These are phyloP conservation scores for Pheucticus melanocephalus DNA, from an alignment of 2,113 vertebrate genomes.

Conservation along the genomic window DNA sequence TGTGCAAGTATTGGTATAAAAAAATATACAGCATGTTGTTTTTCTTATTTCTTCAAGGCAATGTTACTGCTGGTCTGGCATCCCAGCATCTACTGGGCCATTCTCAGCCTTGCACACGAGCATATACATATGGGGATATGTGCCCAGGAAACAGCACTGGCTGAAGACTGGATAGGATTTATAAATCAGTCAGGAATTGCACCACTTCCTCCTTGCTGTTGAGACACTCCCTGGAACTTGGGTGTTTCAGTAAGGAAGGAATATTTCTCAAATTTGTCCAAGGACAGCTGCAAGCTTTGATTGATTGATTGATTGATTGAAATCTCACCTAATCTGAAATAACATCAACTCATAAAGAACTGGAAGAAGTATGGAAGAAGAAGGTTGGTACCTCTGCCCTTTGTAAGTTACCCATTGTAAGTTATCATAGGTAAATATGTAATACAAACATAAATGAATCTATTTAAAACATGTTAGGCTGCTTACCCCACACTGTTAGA, in stretches of 20 bases:
- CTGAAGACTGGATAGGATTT: background rate
- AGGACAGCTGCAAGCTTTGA: background rate
- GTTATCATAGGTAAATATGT: background rate
- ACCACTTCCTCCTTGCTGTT: background rate
- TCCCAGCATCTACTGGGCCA: background rate
- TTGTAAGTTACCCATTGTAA: background rate
- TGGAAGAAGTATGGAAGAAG: background rate
- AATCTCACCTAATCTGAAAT: background rate
- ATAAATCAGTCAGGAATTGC: background rate
- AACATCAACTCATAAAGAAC: background rate
- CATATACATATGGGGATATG: fast-evolving
- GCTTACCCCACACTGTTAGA: background rate
- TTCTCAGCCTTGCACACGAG: background rate
- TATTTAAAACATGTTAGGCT: background rate
- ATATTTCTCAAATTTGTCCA: background rate
- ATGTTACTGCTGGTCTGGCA: background rate
- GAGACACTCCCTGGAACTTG: background rate
- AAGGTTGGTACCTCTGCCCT: background rate
- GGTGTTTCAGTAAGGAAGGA: background rate
- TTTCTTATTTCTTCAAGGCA: background rate
- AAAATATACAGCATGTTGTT: background rate
- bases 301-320: background rate
- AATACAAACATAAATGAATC: background rate
- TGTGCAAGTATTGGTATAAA: background rate
- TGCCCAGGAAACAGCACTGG: background rate